Base-by-base conservation (phyloP, 2,113 vertebrate genomes). In the Mastomys coucha region DNA sequence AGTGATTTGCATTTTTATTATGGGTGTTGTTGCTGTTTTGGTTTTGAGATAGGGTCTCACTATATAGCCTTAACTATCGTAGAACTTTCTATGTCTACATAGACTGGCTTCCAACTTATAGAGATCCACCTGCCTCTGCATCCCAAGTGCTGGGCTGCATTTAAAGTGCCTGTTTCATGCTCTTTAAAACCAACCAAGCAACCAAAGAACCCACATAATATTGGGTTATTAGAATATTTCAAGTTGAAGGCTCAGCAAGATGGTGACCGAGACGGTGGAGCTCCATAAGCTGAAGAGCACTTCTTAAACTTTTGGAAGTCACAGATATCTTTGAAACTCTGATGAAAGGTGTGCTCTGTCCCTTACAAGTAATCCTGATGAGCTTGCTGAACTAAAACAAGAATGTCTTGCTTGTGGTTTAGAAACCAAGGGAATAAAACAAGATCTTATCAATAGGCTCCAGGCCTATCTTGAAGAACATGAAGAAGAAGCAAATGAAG, bases 371-470 rank as follows among this genome's bases (percentile, higher is more conserved):
- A n/a, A n/a, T n/a, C n/a, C n/a, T n/a, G n/a, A n/a, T n/a, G n/a
- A 99, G 99, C 97, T 99, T 98, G 99, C 99, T 0, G 99, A 99
- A 88, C 98, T 99, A 98, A 99, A 99, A 98, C 99, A 99, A 96
- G 99, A 99, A 91, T 99, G 99, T 53, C 99, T 99, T 91, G 99
- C 99, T 51, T 98, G 99, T 31, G 99, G 99, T 12, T 96, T 99
- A 97, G 99, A 99, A 0, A 98, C 99, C 49, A 99, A 99, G 85
- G 99, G 99, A 84, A 99, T 99, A 98, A 99, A 99, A 84, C 99
- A 99, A 89, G 99, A 99, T 17, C 99, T 99, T 70, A 99, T 99
- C 77, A 98, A 99, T 72, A 98, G 99, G 51, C 99, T 99, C 10
- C 99, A 99, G 92, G 97, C 99, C 0, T 99, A 99, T 93, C 98